Evolutionary conservation across 2,888 invertebrate genomes (phyloP), one percentile per base, ranked within the genome.

Genomic region (Eustalomyia histrio): DNA sequence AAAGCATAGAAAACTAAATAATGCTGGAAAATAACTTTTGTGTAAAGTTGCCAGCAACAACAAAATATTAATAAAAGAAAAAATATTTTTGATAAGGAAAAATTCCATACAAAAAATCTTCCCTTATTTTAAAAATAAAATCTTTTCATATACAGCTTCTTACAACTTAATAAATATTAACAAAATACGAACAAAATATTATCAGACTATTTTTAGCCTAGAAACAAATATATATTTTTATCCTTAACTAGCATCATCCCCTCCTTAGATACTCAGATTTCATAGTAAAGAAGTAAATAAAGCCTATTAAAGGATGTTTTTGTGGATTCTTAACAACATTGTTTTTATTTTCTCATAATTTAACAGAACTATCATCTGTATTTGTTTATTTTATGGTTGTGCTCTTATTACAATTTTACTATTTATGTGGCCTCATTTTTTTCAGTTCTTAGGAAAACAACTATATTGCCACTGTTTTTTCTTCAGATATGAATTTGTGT

Each of bases 231-330:
- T 47, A 18, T 16, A 2, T 47, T 55, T 52, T 65, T 24, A 2
- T 52, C 8, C 55, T 67, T 80, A 76, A 65, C 63, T 72, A 43
- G 64, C 75, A 33, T 55, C 17, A 24, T 57, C 65, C 67, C 52
- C 47, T 43, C n/a, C 29, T 29, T 6, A 29, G 1, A 29, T 29
- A 29, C 29, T 29, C 29, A 29, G 29, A 29, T 29, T 29, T 29
- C 29, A 29, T 29, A 39, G 39, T 39, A 12, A 39, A 8, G 39
- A 39, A 39, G 10, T 63, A 74, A 39, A 43, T 71, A 74, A 81
- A 81, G 81, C 81, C 81, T 81, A 81, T 81, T 81, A 81, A 75
- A 71, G 71, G 61, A 81, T 81, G 69, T 74, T 74, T 69, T 78
- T 58, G 39, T 65, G 63, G 63, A 67, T 73, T 72, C 72, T 39